phyloP scores from a whole-genome alignment of 2,113 vertebrate species.

The Tinamus guttatus region DNA sequence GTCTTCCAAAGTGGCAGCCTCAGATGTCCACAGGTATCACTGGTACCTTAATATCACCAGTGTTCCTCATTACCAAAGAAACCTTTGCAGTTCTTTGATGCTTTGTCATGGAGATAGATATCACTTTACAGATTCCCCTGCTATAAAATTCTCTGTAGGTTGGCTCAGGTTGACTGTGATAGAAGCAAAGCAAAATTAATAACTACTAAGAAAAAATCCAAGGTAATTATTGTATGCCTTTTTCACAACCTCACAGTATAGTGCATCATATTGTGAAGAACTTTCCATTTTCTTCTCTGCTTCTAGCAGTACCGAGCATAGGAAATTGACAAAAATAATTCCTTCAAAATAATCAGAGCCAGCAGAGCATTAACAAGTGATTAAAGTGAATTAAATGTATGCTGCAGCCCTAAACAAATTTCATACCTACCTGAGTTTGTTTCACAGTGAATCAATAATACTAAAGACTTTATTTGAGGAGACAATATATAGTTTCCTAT shows the following conservation, averaged over 20 bases:
- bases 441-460: conserved; percentile 60
- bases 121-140: background rate
- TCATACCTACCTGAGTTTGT: conserved; percentile 66
- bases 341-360: conserved; percentile 47
- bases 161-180: background rate
- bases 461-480: conserved; percentile 50
- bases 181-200: background rate
- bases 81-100: background rate
- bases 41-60: background rate
- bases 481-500: conserved; percentile 25
- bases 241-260: background rate
- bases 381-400: conserved; percentile 56
- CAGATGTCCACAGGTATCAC: background rate
- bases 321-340: conserved; percentile 36
- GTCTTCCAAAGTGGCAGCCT: background rate
- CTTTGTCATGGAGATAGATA: background rate
- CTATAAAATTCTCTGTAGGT: background rate
- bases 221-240: background rate
- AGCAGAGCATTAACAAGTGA: conserved; percentile 53
- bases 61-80: background rate
- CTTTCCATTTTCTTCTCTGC: background rate
- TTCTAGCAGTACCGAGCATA: background rate
- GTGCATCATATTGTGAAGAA: background rate
- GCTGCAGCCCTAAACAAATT: conserved; percentile 49
- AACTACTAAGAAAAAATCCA: background rate